Conservation (phyloP, 2,113 vertebrate genomes). For the Psittacara wagleri region DNA sequence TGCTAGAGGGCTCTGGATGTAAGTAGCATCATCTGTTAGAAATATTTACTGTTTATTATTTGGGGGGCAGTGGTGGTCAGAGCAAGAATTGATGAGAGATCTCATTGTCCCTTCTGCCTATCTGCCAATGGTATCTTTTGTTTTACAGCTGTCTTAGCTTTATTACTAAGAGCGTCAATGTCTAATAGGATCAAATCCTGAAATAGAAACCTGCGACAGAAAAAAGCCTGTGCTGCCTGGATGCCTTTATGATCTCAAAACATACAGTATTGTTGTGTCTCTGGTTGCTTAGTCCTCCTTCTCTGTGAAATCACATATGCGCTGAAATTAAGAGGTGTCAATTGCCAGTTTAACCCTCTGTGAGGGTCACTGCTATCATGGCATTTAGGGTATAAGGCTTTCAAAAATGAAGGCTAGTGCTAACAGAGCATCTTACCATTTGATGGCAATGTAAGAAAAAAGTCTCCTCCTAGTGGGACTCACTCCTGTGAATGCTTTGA, state of each 20-base stretch:
- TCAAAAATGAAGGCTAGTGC: not conserved
- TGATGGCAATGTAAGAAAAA: not conserved
- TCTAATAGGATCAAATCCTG: constrained; percentile 4
- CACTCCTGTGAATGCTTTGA: not conserved
- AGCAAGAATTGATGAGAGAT: not conserved
- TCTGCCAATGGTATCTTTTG: not conserved
- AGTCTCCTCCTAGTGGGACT: not conserved
- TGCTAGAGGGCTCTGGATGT: not conserved
- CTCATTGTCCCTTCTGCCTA: not conserved
- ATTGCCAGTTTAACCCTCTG: not conserved
- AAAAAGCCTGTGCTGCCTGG: not conserved
- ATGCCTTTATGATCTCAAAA: not conserved
- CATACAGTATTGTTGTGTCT: rapidly evolving
- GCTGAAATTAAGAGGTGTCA: not conserved
- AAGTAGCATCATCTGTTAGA: not conserved
- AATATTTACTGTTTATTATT: not conserved
- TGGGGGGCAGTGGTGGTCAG: not conserved
- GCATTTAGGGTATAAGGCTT: not conserved
- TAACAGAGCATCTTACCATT: not conserved
- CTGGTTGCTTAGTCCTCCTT: not conserved
- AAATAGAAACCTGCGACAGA: not conserved
- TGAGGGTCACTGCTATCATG: not conserved
- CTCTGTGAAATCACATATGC: not conserved
- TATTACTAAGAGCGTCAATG: not conserved
- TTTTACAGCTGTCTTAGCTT: not conserved